These are phyloP conservation scores for Eucera pruinosa DNA, from an alignment of 2,888 invertebrate species.

Conservation along the genomic window DNA sequence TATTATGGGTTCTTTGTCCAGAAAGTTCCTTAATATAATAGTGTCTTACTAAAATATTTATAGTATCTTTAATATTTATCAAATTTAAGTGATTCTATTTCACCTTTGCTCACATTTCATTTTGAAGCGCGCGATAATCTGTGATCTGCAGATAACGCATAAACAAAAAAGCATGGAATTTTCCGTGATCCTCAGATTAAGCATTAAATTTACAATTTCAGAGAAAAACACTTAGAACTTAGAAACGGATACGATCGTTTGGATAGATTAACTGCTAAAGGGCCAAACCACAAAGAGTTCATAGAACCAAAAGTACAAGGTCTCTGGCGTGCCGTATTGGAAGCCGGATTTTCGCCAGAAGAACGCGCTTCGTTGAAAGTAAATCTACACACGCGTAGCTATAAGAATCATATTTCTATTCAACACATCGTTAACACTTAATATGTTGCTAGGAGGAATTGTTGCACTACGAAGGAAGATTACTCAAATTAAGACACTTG, in stretches of 20 bases:
- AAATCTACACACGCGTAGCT: conserved; percentile 52
- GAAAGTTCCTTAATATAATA: no score
- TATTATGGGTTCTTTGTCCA: no score
- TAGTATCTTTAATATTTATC: no score
- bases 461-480: conserved; percentile 93
- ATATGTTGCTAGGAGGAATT: conserved; percentile 88
- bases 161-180: no score
- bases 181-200: no score
- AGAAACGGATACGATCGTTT: conserved; percentile 92
- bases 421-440: conserved; percentile 21
- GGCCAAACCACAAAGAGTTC: conserved; percentile 93
- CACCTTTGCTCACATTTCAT: no score
- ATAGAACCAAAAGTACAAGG: conserved; percentile 96
- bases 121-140: no score
- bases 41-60: no score
- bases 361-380: conserved; percentile 94
- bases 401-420: background rate
- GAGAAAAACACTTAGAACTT: conserved; percentile 91
- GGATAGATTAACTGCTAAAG: conserved; percentile 90
- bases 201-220: conserved; percentile 65
- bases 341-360: conserved; percentile 91
- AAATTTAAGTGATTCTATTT: no score
- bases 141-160: no score
- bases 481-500: conserved; percentile 92
- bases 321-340: conserved; percentile 93